Evolutionary conservation across 2,888 invertebrate species (phyloP), one percentile per base, ranked within the genome.

Genomic region (Heteropelma amictum): DNA sequence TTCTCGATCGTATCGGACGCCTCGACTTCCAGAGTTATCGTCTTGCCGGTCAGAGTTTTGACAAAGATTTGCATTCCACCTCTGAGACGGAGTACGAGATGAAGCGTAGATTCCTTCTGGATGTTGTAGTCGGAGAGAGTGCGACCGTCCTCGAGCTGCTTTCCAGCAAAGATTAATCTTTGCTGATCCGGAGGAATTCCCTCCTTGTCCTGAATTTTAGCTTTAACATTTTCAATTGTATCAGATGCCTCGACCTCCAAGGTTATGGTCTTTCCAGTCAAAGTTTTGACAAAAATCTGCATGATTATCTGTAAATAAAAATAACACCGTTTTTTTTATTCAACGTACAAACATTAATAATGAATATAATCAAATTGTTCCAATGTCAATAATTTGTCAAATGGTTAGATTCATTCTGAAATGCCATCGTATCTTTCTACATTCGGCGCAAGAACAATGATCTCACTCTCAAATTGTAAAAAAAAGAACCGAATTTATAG

Each of bases 271-370:
- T 80, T 80, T n/a, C 80, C 80, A 2, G 80, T 80, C 6, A 80
- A 35, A 42, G 80, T 80, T 12, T 79, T 79, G 0, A 74, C 75
- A 51, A 78, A 82, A 60, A 82, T 83, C 79, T 83, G 84, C 84
- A 84, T 84, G 58, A 47, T 83, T 78, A 54, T 72, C 82, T 83
- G 47, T 19, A 72, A 75, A 56, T 19, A 51, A 30, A 38, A 33
- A 33, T 38, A 68, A 61, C 38, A 54, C 45, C 19, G 8, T n/a
- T 23, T 1, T 17, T 19, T 10, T 10, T 33, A n/a, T 33, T 12
- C 6, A 4, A 30, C 14, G n/a, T 6, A 2, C n/a, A n/a, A 12
- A 7, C 2, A 3, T 7, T 1, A 17, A 51, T 12, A 12, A 3
- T 1, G n/a, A n/a, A n/a, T n/a, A n/a, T n/a, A n/a, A n/a, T n/a